phyloP scores from a whole-genome alignment of 2,113 vertebrate genomes.

The Euleptes europaea region DNA sequence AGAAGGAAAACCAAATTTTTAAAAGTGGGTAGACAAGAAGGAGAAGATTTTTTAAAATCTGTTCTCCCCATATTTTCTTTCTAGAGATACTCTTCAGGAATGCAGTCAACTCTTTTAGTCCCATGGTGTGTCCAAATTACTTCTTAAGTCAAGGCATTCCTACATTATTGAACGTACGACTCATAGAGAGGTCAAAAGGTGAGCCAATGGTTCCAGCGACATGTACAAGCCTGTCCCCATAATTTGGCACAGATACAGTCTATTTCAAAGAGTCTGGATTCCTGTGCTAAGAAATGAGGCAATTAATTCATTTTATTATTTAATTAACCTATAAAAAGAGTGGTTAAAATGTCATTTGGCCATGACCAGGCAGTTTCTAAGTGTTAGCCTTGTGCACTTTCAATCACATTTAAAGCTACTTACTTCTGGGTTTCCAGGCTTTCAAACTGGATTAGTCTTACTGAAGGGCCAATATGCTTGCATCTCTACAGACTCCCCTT shows the following conservation, averaged over 20 bases:
- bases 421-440: background rate
- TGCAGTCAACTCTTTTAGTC: background rate
- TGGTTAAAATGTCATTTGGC: constrained; percentile 25
- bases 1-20: background rate
- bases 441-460: background rate
- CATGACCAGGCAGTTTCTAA: constrained; percentile 9
- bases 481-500: background rate
- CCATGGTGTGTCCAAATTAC: background rate
- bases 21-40: background rate
- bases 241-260: background rate
- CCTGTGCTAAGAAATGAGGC: background rate
- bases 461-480: background rate
- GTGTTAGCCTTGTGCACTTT: constrained; percentile 6
- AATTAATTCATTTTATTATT: constrained; percentile 39
- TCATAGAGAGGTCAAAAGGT: constrained; percentile 19
- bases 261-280: background rate
- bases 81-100: background rate
- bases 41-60: background rate
- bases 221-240: background rate
- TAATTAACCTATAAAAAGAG: constrained; percentile 28
- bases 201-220: constrained; percentile 4
- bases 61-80: background rate
- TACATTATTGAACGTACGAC: constrained; percentile 21
- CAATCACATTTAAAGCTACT: constrained; percentile 4
- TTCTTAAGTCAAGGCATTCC: constrained; percentile 19